Base-by-base conservation (phyloP, 2,888 invertebrate genomes). In the Leptura quadrifasciata region DNA sequence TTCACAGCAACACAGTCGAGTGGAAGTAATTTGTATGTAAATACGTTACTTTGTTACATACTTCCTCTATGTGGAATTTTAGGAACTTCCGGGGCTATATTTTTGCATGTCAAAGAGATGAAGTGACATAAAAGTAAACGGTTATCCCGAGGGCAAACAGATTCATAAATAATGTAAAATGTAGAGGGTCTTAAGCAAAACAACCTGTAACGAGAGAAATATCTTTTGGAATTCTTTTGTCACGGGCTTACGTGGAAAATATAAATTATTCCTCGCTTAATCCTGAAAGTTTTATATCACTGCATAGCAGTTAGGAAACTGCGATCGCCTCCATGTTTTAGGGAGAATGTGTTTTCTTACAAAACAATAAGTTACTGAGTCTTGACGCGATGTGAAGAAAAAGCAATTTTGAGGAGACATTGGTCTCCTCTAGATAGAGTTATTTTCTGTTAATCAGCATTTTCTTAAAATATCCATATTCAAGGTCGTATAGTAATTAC, bases 131-230 rank as follows among this genome's bases (percentile, higher is more conserved):
- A 63, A 68, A 68, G 52, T 67, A 67, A 73, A 68, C 73, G 70
- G 54, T 52, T 54, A 65, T 61, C 71, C 64, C 20, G 47, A 65
- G 71, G 65, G 70, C 27, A 64, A 63, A 71, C 71, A 61, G 76
- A 76, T 72, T 72, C 75, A 75, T 76, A 74, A 76, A 78, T 78
- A 78, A 74, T 74, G 67, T 68, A 74, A 68, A 74, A 12, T 52
- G 24, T 17, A 21, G 57, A 21, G 57, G 20, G 20, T 57, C 18
- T 12, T n/a, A n/a, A 15, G 52, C 65, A 65, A 24, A 65, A 52
- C 65, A 65, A 65, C 52, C 47, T 65, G 65, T 54, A 52, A 52
- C 65, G 54, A n/a, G 65, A 65, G 52, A 65, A 21, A 65, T 24
- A 20, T 64, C 64, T 64, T 64, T 12, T 24, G 21, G 47, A 21